Percentiles rank a stretch among this genome's conserved stretches.
These are phyloP conservation scores for Sandelia bainsii DNA, from an alignment of 2,797 vertebrate species.

Conservation along the genomic window DNA sequence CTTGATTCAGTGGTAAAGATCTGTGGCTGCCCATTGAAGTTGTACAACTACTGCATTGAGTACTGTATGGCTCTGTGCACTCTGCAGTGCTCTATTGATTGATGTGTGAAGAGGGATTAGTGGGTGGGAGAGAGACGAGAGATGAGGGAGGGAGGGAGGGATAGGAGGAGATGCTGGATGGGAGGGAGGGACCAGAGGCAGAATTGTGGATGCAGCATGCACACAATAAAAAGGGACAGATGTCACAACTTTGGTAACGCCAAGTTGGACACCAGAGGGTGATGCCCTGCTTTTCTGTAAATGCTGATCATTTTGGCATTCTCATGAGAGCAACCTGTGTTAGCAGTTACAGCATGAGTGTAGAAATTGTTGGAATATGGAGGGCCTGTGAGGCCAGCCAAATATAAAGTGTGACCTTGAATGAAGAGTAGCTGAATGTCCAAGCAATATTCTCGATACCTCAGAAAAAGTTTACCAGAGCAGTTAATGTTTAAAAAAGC, in stretches of 20 bases:
- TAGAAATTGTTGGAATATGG: background rate
- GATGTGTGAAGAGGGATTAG: constrained; percentile 82
- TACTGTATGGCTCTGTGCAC: constrained; percentile 72
- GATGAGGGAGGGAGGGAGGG: constrained; percentile 6
- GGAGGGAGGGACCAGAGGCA: constrained; percentile 49
- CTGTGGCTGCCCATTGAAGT: constrained; percentile 75
- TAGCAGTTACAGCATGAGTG: constrained; percentile 12
- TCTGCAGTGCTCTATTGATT: constrained; percentile 82
- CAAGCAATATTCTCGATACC: constrained; percentile 6
- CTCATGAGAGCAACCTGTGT: constrained; percentile 27
- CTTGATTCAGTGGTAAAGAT: constrained; percentile 80
- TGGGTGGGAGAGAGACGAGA: constrained; percentile 51
- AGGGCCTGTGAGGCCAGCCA: background rate
- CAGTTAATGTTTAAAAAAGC: constrained; percentile 24
- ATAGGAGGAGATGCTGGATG: constrained; percentile 33
- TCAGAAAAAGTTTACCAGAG: constrained; percentile 2
- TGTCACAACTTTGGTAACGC: constrained; percentile 62
- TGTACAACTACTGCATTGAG: constrained; percentile 77
- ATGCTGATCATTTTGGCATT: constrained; percentile 38
- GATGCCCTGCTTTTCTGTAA: constrained; percentile 39
- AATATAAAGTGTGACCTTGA: constrained; percentile 39
- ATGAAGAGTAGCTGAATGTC: constrained; percentile 19
- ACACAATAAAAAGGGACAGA: constrained; percentile 65
- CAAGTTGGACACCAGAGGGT: constrained; percentile 40
- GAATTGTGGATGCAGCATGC: constrained; percentile 65